Percentiles rank a stretch among this genome's conserved stretches.
Evolutionary conservation across 2,888 invertebrate species (phyloP).

Genomic region (Melanotus villosus): DNA sequence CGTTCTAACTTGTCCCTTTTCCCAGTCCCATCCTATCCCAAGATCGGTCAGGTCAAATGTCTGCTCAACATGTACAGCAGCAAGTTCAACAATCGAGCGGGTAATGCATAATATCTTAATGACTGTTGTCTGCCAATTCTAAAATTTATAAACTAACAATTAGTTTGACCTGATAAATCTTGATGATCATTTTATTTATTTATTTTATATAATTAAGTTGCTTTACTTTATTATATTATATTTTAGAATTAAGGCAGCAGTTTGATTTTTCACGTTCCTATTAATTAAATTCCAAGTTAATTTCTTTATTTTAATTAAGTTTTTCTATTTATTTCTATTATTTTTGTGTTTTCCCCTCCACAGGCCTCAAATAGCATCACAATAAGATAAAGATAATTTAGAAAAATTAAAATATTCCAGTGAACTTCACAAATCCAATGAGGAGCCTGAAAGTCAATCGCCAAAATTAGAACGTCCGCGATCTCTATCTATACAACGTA

Average conservation of each 20-base stretch:
- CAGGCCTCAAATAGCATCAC: conserved; percentile 66
- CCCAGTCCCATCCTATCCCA: conserved; percentile 20
- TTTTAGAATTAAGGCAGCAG: conserved; percentile 18
- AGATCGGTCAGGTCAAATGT: conserved; percentile 42
- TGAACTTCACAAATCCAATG: conserved; percentile 54
- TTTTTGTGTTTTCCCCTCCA: conserved; percentile 56
- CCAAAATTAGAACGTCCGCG: conserved; percentile 68
- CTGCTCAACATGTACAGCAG: conserved; percentile 18
- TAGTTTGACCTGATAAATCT: conserved; percentile 40
- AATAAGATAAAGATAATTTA: conserved; percentile 55
- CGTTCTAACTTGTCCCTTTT: not conserved
- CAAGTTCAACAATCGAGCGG: conserved; percentile 22
- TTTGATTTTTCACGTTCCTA: not conserved
- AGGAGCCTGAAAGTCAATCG: conserved; percentile 42
- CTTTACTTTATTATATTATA: not conserved
- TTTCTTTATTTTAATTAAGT: conserved; percentile 45
- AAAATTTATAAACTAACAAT: conserved; percentile 12
- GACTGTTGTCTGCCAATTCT: conserved; percentile 30
- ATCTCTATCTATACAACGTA: conserved; percentile 70
- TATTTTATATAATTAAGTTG: not conserved
- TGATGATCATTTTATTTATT: conserved; percentile 3
- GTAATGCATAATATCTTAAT: conserved; percentile 8
- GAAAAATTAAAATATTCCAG: conserved; percentile 61
- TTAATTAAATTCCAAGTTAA: not conserved
- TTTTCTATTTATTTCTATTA: conserved; percentile 50